A percentile compares a stretch with the other conserved stretches of the same genome.
phyloP scores from a whole-genome alignment of 1,140 invertebrate species.

The Tetraneura akinire region DNA sequence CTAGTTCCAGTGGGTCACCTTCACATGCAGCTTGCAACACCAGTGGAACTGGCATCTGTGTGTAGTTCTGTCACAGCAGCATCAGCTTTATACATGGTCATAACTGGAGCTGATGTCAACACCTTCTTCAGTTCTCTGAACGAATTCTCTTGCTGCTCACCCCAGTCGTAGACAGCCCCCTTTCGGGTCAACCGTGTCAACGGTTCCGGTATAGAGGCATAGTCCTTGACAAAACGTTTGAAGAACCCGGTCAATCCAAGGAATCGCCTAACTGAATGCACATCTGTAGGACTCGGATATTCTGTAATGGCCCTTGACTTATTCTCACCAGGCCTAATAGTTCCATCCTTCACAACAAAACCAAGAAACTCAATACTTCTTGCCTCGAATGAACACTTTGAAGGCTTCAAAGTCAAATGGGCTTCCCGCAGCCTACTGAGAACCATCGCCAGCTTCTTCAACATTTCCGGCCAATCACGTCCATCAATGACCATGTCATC shows the following conservation, averaged over 20 bases:
- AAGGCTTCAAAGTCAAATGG: neutral
- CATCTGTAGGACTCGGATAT: constrained; percentile 13
- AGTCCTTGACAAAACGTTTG: neutral
- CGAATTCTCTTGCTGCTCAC: neutral
- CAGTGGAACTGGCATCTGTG: constrained; percentile 55
- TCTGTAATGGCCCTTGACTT: neutral
- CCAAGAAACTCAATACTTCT: neutral
- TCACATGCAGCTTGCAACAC: constrained; percentile 55
- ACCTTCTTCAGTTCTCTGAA: neutral
- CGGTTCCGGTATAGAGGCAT: neutral
- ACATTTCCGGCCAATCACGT: neutral
- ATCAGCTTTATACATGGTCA: constrained; percentile 55
- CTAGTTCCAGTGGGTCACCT: neutral
- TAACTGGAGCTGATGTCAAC: constrained; percentile 56
- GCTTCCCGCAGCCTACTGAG: neutral
- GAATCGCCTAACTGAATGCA: constrained; percentile 16
- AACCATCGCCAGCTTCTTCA: neutral
- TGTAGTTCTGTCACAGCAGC: constrained; percentile 56
- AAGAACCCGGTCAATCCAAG: constrained; percentile 29
- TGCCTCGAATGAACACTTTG: neutral
- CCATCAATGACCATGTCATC: neutral
- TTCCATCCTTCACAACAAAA: neutral
- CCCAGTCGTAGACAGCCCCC: neutral
- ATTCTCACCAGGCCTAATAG: neutral
- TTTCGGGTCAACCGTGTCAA: neutral